Base-by-base conservation (phyloP, 2,888 invertebrate species). In the Argyresthia albistria region DNA sequence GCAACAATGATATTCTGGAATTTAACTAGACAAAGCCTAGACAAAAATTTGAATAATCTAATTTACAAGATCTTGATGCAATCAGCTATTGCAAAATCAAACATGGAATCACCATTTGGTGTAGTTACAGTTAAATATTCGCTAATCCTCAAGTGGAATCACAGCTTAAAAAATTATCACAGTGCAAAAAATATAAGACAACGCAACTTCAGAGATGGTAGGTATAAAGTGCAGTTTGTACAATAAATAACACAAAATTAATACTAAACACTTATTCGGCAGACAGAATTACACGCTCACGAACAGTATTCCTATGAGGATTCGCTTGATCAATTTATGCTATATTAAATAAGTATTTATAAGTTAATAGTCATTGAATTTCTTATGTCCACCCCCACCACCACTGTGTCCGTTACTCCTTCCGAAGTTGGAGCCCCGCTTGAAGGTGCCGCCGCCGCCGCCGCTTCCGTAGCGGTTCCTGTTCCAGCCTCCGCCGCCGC, bases 401-500 rank as follows among this genome's bases (percentile, higher is more conserved):
- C 25, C 59, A 8, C 74, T 72, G 35, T 73, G 73, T 51, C 81
- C 77, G 56, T 70, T 73, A 51, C 79, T 75, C 57, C 81, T 76
- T 50, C 89, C 84, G 56, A 84, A 83, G 61, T 74, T 84, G 55
- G 76, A 69, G 51, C 88, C 87, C 39, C 88, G 77, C 59, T 81
- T 86, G 69, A 88, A 88, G 16, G 88, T 81, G 14, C 88, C 52
- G 12, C 86, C 73, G n/a, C 73, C 77, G 39, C 74, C 73, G 11
- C 86, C 80, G 39, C 71, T 70, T 8, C 80, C 86, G 55, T 80
- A 89, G 42, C 90, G 74, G 62, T 75, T 88, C 52, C 89, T 82
- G 61, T 89, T 89, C 88, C 89, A 88, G 60, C 90, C 88, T 35
- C 90, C 89, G 53, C 90, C 89, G 16, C 90, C 90, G 45, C 91